Evolutionary conservation across 30 jellyfish, hydroid and myxozoan species (phyloP), one percentile per base, ranked within the genome.

Genomic region (Hydractinia echinata): DNA sequence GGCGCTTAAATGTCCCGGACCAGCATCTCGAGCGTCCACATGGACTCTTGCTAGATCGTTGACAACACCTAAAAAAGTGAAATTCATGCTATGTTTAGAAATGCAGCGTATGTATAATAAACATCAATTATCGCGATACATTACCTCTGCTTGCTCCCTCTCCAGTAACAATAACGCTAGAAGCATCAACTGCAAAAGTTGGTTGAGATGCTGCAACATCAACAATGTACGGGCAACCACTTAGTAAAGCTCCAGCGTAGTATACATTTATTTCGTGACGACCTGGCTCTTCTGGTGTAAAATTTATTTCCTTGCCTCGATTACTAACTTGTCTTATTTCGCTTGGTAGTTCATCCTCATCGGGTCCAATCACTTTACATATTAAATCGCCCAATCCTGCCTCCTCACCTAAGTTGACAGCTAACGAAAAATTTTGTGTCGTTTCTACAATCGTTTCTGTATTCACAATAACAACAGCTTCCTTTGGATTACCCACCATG

Each of bases 321-420:
- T 56, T 30, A 14, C 90, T 81, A 55, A 64, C 69, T 52, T 87
- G 84, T 51, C 76, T 81, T 4, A 93, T 85, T 79, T 79, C 72
- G 58, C 85, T 84, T 6, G 99, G 99, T 62, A 93, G 76, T 83
- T 87, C 96, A 50, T 55, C 55, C 14, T 94, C 96, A 58, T 80
- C 78, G 4, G 99, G 99, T 56, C 95, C 95, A 15, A 61, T 78
- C n/a, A 93, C 96, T 7, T 60, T 55, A 76, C 96, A 81, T 14
- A 76, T 76, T 5, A 93, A 67, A 10, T 93, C 99, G 10, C 98
- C 99, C 8, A 67, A 85, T 30, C 99, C 99, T 5, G 99, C 91
- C 6, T 82, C 96, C 0, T 76, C 86, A 51, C 73, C 90, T 67
- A 82, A 48, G 61, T 80, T 80, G 48, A 93, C 86, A 62, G 21